phyloP scores from a whole-genome alignment of 2,888 invertebrate species.

The Cantharis flavilabris region DNA sequence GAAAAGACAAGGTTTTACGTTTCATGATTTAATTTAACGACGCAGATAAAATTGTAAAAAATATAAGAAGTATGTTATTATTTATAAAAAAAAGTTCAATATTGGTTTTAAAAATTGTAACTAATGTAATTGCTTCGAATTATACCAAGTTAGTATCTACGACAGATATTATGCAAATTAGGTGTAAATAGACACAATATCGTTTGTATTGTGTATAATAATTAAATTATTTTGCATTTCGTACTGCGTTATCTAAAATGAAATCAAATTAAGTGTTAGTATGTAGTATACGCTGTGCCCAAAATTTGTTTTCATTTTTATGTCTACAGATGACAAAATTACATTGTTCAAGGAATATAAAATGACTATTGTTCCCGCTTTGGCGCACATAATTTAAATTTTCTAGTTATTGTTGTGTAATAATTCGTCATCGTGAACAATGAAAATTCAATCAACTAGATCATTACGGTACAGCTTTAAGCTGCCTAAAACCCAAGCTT shows the following conservation, averaged over 20 bases:
- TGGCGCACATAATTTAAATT: background rate
- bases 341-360: background rate
- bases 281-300: background rate
- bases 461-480: conserved; percentile 1
- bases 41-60: too few relatives aligned
- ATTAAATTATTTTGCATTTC: background rate
- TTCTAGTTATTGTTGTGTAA: background rate
- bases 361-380: background rate
- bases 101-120: too few relatives aligned
- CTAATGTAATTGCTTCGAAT: background rate
- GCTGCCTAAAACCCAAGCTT: conserved; percentile 11
- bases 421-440: conserved; percentile 15
- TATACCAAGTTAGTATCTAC: background rate
- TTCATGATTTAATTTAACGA: too few relatives aligned
- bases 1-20: too few relatives aligned
- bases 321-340: background rate
- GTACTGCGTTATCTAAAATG: background rate
- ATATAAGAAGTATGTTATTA: too few relatives aligned
- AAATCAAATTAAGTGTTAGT: background rate
- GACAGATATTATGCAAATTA: background rate
- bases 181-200: background rate
- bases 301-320: background rate
- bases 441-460: conserved; percentile 19
- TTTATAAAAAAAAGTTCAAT: too few relatives aligned
- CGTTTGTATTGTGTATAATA: background rate